Evolutionary conservation across 2,113 vertebrate species (phyloP).

Genomic region (Emydura subglobosa): DNA sequence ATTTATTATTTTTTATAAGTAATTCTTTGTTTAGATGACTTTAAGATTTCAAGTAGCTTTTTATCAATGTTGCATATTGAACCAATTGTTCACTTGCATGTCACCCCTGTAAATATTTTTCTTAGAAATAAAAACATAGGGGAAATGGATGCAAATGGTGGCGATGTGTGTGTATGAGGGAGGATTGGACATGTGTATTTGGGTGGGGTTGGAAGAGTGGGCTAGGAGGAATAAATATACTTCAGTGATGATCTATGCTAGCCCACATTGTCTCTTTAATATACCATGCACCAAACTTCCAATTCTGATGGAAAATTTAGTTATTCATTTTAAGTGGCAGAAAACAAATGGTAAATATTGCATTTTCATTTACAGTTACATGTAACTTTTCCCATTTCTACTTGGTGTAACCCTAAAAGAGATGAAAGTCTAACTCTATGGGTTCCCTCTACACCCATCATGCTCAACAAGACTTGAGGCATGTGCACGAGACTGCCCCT

Average conservation of each 20-base stretch:
- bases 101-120: not conserved
- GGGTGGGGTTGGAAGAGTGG: not conserved
- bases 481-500: conserved; percentile 22
- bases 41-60: not conserved
- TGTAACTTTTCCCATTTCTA: conserved; percentile 51
- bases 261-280: not conserved
- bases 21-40: not conserved
- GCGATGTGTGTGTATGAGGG: not conserved
- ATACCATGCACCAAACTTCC: not conserved
- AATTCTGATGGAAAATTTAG: conserved; percentile 20
- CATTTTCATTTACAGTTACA: conserved; percentile 49
- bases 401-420: conserved; percentile 59
- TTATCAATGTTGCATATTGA: not conserved
- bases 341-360: conserved; percentile 3
- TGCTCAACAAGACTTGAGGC: conserved; percentile 24
- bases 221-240: not conserved
- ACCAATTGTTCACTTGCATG: not conserved
- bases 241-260: not conserved
- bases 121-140: not conserved
- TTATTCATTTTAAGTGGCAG: conserved; percentile 34
- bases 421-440: not conserved
- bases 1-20: not conserved
- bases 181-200: no score
- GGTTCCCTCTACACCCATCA: not conserved
- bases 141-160: not conserved